A percentile compares a stretch with the other conserved stretches of the same genome.
phyloP scores from a whole-genome alignment of 2,888 invertebrate genomes.

The Acholoe squamosa region DNA sequence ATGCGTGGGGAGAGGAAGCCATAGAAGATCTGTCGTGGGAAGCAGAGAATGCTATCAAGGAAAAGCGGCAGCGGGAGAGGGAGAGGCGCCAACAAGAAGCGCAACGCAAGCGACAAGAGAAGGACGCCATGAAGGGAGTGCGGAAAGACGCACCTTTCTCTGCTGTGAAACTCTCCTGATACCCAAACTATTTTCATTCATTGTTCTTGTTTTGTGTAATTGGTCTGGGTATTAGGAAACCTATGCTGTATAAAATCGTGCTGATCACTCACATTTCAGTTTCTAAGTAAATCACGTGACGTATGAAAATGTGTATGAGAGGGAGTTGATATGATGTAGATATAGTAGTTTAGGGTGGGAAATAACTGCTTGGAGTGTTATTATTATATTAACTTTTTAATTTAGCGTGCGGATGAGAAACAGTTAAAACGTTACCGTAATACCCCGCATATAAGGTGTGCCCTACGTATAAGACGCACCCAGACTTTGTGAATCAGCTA shows the following conservation, averaged over 20 bases:
- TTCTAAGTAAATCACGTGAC: background rate
- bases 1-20: constrained; percentile 77
- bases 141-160: constrained; percentile 67
- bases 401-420: too few species aligned
- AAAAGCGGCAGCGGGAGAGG: constrained; percentile 76
- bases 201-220: background rate
- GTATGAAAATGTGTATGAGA: background rate
- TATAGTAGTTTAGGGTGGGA: too few species aligned
- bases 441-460: too few species aligned
- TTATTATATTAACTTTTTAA: too few species aligned
- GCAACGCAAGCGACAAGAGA: constrained; percentile 75
- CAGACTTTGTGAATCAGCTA: too few species aligned
- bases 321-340: too few species aligned
- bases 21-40: constrained; percentile 78
- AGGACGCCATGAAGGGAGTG: constrained; percentile 72
- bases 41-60: constrained; percentile 78
- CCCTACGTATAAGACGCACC: too few species aligned
- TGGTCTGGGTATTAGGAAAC: too few species aligned
- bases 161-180: constrained; percentile 78
- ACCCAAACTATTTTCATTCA: background rate
- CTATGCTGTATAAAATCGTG: too few species aligned
- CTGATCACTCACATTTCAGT: too few species aligned
- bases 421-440: too few species aligned
- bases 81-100: constrained; percentile 75
- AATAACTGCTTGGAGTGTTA: too few species aligned